phyloP scores from a whole-genome alignment of 2,888 invertebrate genomes.

The Hymenopus coronatus region DNA sequence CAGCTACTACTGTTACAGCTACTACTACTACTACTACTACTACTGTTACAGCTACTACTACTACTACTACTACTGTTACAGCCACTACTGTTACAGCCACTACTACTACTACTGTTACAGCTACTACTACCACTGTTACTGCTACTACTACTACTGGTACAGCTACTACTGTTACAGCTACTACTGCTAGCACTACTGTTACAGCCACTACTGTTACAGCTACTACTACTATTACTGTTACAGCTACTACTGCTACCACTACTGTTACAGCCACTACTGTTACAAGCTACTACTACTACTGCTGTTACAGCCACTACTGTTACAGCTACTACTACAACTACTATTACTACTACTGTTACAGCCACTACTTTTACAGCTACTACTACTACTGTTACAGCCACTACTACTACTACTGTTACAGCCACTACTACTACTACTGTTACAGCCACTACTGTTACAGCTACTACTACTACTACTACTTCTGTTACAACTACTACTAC shows the following conservation, averaged over 20 bases:
- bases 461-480: constrained; percentile 16
- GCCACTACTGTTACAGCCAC: constrained; percentile 13
- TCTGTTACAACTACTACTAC: constrained; percentile 1
- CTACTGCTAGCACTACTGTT: constrained; percentile 14
- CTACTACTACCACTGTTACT: constrained; percentile 21
- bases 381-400: too few relatives aligned
- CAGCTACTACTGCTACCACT: constrained; percentile 13
- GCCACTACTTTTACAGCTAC: background rate
- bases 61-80: constrained; percentile 13
- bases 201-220: background rate
- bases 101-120: constrained; percentile 18
- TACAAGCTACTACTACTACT: constrained; percentile 21
- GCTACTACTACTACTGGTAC: constrained; percentile 18
- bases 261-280: constrained; percentile 19
- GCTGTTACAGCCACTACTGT: constrained; percentile 13
- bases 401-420: constrained; percentile 3
- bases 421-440: constrained; percentile 1
- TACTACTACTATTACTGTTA: background rate
- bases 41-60: too few relatives aligned
- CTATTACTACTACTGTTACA: constrained; percentile 16
- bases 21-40: too few relatives aligned
- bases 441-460: constrained; percentile 4
- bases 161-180: constrained; percentile 16
- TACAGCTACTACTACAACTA: constrained; percentile 3
- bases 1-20: constrained; percentile 6